These are phyloP conservation scores for Ornithoptera priamus DNA, from an alignment of 2,888 invertebrate genomes.

Conservation along the genomic window DNA sequence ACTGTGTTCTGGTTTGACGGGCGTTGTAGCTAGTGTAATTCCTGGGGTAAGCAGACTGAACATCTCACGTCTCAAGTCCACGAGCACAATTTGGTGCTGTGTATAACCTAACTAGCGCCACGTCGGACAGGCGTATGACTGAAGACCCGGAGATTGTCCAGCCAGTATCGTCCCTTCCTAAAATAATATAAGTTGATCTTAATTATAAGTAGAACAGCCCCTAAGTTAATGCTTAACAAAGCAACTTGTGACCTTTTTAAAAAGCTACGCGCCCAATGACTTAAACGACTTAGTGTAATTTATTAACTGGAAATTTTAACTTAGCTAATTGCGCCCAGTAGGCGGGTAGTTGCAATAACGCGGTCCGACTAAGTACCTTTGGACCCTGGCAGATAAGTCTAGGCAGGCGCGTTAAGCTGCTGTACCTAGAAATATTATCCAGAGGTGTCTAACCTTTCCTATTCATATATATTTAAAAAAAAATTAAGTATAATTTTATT, in stretches of 20 bases:
- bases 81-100: too few species aligned
- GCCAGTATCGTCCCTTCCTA: too few species aligned
- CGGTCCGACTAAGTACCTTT: conserved; percentile 38
- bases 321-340: conserved; percentile 56
- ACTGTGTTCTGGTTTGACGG: too few species aligned
- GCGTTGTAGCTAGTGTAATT: too few species aligned
- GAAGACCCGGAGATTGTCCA: too few species aligned
- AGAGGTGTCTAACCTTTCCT: conserved; percentile 42
- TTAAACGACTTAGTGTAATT: conserved; percentile 45
- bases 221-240: conserved; percentile 5
- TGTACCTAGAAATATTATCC: conserved; percentile 39
- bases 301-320: conserved; percentile 46
- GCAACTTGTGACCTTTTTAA: conserved; percentile 22
- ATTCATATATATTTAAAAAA: conserved; percentile 4
- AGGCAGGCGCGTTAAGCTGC: conserved; percentile 38
- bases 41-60: too few species aligned
- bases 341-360: conserved; percentile 37
- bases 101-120: too few species aligned
- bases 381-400: conserved; percentile 39
- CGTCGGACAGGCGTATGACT: too few species aligned
- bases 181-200: too few species aligned
- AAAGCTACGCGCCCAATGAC: conserved; percentile 21
- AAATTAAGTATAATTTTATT: too few species aligned
- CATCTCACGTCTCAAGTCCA: too few species aligned
- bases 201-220: too few species aligned